Conservation (phyloP, 1,140 invertebrate genomes). For the Acromyrmex echinatior region DNA sequence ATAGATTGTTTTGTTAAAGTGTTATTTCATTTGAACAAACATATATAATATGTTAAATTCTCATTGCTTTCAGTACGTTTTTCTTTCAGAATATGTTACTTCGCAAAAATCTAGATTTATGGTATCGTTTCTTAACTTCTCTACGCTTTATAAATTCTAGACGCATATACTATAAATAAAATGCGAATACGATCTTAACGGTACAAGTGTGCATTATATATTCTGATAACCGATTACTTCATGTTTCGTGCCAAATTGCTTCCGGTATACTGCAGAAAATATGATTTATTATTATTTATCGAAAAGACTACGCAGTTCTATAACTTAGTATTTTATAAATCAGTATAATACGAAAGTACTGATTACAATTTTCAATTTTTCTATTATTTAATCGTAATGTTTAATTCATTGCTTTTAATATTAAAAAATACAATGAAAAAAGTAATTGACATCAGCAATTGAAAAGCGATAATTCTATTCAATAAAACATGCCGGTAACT, state of each 20-base stretch:
- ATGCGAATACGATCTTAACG: not conserved
- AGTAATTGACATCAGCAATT: conserved; percentile 63
- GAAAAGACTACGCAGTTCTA: not conserved
- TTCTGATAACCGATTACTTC: not conserved
- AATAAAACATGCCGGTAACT: conserved; percentile 77
- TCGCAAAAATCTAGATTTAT: conserved; percentile 1
- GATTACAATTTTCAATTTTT: not conserved
- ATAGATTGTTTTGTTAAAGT: not conserved
- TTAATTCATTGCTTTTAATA: not conserved
- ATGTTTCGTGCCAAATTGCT: conserved; percentile 12
- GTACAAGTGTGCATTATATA: conserved; percentile 11
- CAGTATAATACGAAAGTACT: not conserved
- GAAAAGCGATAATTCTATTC: conserved; percentile 79
- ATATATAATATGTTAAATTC: not conserved
- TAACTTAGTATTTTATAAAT: not conserved
- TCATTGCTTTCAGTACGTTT: not conserved
- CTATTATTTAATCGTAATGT: not conserved
- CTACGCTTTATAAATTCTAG: not conserved
- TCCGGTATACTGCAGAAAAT: not conserved
- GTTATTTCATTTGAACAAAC: not conserved
- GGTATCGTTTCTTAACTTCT: not conserved
- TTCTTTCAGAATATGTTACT: conserved; percentile 32
- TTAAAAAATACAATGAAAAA: not conserved
- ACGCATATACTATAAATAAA: conserved; percentile 24
- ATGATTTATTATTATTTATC: not conserved